Conservation (phyloP, 2,113 vertebrate species). For the Alexandromys fortis region DNA sequence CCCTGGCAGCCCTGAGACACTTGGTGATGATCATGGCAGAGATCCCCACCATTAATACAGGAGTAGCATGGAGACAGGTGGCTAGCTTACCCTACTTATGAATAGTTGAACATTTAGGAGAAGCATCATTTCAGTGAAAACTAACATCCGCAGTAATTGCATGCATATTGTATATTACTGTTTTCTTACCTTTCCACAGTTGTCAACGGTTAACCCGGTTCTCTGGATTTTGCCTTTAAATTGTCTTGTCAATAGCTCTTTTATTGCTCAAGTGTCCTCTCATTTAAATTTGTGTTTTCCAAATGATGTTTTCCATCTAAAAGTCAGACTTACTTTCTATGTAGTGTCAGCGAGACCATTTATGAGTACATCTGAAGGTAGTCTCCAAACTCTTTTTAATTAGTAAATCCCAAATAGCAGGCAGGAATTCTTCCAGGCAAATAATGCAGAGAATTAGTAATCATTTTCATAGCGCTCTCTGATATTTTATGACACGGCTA, state of each 20-base stretch:
- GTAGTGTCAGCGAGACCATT: not conserved
- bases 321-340: constrained; percentile 24
- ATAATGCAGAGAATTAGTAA: not conserved
- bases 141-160: not conserved
- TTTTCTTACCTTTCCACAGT: not conserved
- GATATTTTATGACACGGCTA: constrained; percentile 13
- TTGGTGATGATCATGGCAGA: not conserved
- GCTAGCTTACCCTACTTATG: not conserved
- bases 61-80: not conserved
- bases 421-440: not conserved
- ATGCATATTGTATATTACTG: not conserved
- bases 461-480: constrained; percentile 38
- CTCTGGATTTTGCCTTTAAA: not conserved
- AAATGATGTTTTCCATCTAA: constrained; percentile 4
- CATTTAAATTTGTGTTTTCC: constrained; percentile 29
- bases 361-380: not conserved
- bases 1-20: not conserved
- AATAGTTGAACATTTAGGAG: constrained; percentile 13
- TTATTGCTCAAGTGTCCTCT: not conserved
- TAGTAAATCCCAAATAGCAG: not conserved
- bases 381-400: not conserved
- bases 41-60: not conserved
- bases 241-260: constrained; percentile 30
- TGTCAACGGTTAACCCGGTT: not conserved
- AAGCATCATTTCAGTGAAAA: constrained; percentile 2